A percentile compares a stretch with the other conserved stretches of the same genome.
Conservation (phyloP, 1,140 invertebrate genomes). For the Plutomurus gul region DNA sequence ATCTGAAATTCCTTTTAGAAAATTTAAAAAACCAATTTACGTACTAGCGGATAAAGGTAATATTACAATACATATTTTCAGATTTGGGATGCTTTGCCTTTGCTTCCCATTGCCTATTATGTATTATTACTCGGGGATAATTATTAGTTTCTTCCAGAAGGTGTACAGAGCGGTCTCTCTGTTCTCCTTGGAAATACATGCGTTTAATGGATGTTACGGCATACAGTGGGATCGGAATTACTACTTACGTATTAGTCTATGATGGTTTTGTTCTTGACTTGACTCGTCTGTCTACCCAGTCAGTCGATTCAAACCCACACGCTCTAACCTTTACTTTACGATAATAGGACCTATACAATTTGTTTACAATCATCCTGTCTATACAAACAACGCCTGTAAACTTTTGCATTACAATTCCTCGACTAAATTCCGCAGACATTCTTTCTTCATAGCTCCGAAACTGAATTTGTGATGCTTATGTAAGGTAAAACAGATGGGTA, state of each 20-base stretch:
- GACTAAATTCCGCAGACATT: background rate
- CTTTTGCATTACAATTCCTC: background rate
- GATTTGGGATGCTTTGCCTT: background rate
- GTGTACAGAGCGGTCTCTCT: slow-evolving; percentile 35
- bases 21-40: too few species aligned
- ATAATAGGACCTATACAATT: slow-evolving; percentile 12
- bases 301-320: background rate
- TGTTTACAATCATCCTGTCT: slow-evolving; percentile 10
- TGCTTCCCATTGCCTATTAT: background rate
- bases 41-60: too few species aligned
- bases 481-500: too few species aligned
- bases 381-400: slow-evolving; percentile 5
- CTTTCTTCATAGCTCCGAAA: too few species aligned
- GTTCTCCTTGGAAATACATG: slow-evolving; percentile 21
- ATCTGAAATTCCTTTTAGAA: too few species aligned
- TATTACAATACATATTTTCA: slow-evolving; percentile 3
- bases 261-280: background rate
- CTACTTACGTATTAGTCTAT: slow-evolving; percentile 5
- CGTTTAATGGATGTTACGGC: background rate
- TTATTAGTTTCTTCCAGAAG: slow-evolving; percentile 38
- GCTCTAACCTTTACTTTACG: background rate
- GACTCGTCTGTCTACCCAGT: background rate
- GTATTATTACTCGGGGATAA: slow-evolving; percentile 14
- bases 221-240: slow-evolving; percentile 22
- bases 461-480: too few species aligned